A percentile compares a stretch with the other conserved stretches of the same genome.
Evolutionary conservation across 2,888 invertebrate species (phyloP).

Genomic region (Teleogryllus oceanicus): DNA sequence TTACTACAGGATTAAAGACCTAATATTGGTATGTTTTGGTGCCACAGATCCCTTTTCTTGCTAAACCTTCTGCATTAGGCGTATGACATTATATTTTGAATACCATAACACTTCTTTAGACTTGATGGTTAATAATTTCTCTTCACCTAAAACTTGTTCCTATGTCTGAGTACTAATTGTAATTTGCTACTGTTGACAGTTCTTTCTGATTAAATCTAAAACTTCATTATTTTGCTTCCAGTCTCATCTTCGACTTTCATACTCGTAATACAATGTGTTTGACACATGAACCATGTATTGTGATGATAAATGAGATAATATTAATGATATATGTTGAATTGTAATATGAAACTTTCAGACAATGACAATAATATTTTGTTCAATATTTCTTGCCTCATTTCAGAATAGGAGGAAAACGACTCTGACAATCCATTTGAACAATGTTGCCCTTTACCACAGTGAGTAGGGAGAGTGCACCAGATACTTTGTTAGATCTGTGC

Average conservation of each 20-base stretch:
- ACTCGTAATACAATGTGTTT: too few relatives aligned
- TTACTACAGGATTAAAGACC: too few relatives aligned
- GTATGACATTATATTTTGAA: too few relatives aligned
- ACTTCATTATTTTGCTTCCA: background rate
- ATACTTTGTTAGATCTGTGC: conserved; percentile 61
- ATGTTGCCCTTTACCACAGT: conserved; percentile 36
- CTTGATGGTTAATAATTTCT: too few relatives aligned
- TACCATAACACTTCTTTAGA: too few relatives aligned
- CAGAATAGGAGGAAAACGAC: conserved; percentile 24
- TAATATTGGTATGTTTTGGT: conserved; percentile 3
- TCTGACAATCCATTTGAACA: conserved; percentile 24
- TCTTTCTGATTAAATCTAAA: background rate
- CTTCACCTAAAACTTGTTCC: too few relatives aligned
- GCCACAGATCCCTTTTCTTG: background rate
- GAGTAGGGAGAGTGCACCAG: conserved; percentile 49
- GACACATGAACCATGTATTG: background rate
- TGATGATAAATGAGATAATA: background rate
- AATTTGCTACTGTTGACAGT: background rate
- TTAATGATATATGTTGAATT: background rate
- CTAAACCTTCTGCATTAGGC: too few relatives aligned
- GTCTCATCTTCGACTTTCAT: too few relatives aligned
- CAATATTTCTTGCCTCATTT: conserved; percentile 22
- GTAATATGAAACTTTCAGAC: background rate
- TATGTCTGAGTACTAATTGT: too few relatives aligned
- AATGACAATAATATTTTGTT: background rate